Evolutionary conservation across 1,140 invertebrate species (phyloP).

Genomic region (Macrobrachium rosenbergii): DNA sequence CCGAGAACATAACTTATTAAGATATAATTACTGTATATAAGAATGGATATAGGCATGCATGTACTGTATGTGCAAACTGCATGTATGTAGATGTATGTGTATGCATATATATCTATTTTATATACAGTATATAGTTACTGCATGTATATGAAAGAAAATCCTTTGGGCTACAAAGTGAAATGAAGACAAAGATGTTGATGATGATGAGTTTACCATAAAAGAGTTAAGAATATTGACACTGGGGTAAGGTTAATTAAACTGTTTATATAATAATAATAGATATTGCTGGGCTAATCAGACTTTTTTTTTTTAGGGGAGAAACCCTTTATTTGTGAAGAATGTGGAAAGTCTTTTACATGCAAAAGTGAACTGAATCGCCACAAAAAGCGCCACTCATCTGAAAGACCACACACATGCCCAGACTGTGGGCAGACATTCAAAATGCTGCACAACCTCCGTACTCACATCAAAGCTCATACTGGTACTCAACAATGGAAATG

Average conservation of each 20-base stretch:
- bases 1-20: too few relatives aligned
- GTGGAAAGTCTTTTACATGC: conserved; percentile 52
- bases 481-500: conserved; percentile 59
- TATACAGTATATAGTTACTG: too few relatives aligned
- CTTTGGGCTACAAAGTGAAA: too few relatives aligned
- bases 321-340: conserved; percentile 49
- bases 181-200: too few relatives aligned
- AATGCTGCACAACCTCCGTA: conserved; percentile 49
- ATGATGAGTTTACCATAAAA: too few relatives aligned
- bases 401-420: conserved; percentile 48
- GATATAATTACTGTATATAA: too few relatives aligned
- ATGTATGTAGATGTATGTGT: too few relatives aligned
- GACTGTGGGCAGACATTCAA: conserved; percentile 58
- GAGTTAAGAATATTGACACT: background rate
- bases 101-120: too few relatives aligned
- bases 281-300: background rate
- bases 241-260: background rate
- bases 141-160: too few relatives aligned
- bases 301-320: conserved; percentile 45
- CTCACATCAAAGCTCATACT: conserved; percentile 41
- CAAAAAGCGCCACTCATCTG: conserved; percentile 48
- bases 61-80: too few relatives aligned
- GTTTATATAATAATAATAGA: background rate
- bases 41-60: background rate
- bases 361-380: conserved; percentile 58